These are phyloP conservation scores for Ianthella basta DNA, from an alignment of 37 sponge, comb jelly and placozoan species.

Conservation along the genomic window DNA sequence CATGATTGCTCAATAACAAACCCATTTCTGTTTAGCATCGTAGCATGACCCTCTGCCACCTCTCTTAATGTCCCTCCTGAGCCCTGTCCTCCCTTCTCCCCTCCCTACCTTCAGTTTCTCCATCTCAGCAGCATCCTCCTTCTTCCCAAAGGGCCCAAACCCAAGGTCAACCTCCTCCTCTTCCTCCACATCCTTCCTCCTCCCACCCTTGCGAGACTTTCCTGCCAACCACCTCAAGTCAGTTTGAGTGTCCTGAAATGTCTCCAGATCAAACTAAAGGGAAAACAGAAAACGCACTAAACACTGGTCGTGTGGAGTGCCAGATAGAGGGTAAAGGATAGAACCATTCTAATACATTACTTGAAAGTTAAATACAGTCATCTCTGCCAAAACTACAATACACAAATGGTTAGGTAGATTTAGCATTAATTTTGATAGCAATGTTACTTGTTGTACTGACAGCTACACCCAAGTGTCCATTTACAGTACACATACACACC, in stretches of 20 bases:
- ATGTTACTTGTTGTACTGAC: too few species aligned
- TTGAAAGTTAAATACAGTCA: too few species aligned
- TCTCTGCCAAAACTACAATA: too few species aligned
- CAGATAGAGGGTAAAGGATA: neutral
- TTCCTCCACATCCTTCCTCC: conserved; percentile 1
- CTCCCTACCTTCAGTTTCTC: conserved; percentile 31
- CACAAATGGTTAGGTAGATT: too few species aligned
- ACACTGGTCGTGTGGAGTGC: neutral
- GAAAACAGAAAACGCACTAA: neutral
- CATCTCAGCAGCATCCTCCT: conserved; percentile 13
- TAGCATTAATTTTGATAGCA: too few species aligned
- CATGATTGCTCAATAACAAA: too few species aligned
- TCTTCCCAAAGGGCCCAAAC: conserved; percentile 27
- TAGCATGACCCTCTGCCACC: too few species aligned
- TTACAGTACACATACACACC: neutral
- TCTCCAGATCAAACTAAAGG: conserved; percentile 83
- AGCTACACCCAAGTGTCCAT: too few species aligned
- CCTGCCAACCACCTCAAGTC: conserved; percentile 67
- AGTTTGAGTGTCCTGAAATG: conserved; percentile 60
- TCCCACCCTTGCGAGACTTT: conserved; percentile 49
- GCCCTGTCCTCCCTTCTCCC: neutral
- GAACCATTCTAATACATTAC: too few species aligned
- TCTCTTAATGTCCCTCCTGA: too few species aligned
- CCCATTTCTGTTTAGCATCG: too few species aligned
- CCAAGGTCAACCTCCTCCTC: neutral